These are phyloP conservation scores for Limonius californicus DNA, from an alignment of 1,140 invertebrate species.

Conservation along the genomic window DNA sequence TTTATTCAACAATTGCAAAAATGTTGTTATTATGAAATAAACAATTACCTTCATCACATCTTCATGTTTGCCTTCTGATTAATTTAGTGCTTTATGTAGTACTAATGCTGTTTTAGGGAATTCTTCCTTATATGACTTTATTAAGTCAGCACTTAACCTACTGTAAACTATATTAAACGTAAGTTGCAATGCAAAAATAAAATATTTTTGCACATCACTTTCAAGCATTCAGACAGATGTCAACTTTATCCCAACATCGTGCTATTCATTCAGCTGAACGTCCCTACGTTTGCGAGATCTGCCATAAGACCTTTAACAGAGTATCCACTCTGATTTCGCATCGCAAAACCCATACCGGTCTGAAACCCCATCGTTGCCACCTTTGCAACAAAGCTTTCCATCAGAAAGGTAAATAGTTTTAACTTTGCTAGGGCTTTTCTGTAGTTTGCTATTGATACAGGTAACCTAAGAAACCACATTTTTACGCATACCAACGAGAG, in stretches of 20 bases:
- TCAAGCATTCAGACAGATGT: slow-evolving; percentile 69
- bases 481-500: slow-evolving; percentile 77
- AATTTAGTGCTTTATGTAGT: too few relatives aligned
- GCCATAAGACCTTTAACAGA: slow-evolving; percentile 72
- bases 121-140: too few relatives aligned
- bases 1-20: too few relatives aligned
- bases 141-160: too few relatives aligned
- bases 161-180: too few relatives aligned
- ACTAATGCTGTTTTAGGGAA: too few relatives aligned
- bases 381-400: slow-evolving; percentile 73
- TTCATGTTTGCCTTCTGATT: too few relatives aligned
- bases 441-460: slow-evolving; percentile 44
- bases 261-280: slow-evolving; percentile 69
- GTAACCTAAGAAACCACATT: slow-evolving; percentile 67
- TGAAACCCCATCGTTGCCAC: slow-evolving; percentile 69
- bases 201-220: too few relatives aligned
- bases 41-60: too few relatives aligned
- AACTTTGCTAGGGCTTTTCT: too few relatives aligned
- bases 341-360: slow-evolving; percentile 67
- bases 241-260: slow-evolving; percentile 67
- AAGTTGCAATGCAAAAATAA: too few relatives aligned
- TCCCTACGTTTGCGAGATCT: slow-evolving; percentile 69
- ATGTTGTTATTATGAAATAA: too few relatives aligned
- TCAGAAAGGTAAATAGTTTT: slow-evolving; percentile 62
- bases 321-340: slow-evolving; percentile 73